phyloP scores from a whole-genome alignment of 2,797 vertebrate species.

The Enteromius radiatus region DNA sequence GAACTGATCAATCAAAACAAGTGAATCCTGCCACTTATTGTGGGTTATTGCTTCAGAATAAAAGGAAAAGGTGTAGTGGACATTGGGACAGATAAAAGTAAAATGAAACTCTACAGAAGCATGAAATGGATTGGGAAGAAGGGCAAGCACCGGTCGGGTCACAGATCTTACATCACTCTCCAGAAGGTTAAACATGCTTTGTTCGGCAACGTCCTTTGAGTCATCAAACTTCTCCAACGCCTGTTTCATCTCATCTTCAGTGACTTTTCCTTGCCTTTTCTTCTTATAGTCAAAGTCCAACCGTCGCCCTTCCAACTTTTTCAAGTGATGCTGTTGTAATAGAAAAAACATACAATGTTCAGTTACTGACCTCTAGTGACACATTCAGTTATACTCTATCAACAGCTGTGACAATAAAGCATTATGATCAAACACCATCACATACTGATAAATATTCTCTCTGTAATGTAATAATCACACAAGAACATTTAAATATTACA shows the following conservation, averaged over 20 bases:
- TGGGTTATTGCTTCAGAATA: background rate
- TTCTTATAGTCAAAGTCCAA: constrained; percentile 99
- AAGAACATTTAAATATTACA: background rate
- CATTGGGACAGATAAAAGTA: background rate
- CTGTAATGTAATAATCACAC: background rate
- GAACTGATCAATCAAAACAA: background rate
- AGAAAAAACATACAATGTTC: background rate
- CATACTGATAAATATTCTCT: background rate
- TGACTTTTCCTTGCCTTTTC: constrained; percentile 96
- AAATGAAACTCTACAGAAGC: background rate
- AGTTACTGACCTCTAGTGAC: constrained; percentile 18
- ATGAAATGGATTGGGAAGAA: constrained; percentile 9
- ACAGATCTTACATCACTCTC: constrained; percentile 89
- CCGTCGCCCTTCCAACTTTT: constrained; percentile 94
- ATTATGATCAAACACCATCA: background rate
- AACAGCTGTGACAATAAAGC: background rate
- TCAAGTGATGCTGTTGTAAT: constrained; percentile 90
- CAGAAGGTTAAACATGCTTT: constrained; percentile 98
- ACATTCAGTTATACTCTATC: background rate
- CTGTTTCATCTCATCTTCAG: constrained; percentile 93
- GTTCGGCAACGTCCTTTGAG: constrained; percentile 95
- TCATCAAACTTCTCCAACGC: constrained; percentile 98
- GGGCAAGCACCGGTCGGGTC: background rate
- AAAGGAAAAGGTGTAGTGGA: background rate
- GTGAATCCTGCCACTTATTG: background rate